Conservation (phyloP, 2,797 vertebrate species). For the Tragopan temminckii region DNA sequence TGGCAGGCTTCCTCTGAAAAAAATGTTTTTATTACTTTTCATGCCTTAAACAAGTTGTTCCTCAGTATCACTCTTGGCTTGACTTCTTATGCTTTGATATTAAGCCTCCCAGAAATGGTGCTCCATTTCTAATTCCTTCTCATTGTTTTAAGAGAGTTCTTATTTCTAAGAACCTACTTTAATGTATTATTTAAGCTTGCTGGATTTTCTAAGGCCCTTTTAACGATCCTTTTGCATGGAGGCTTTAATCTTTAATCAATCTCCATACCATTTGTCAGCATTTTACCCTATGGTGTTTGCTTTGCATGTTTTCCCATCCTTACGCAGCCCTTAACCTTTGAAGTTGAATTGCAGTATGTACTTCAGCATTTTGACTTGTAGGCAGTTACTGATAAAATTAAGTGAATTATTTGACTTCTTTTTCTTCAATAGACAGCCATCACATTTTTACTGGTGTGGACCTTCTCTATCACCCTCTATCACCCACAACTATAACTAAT, state of each 20-base stretch:
- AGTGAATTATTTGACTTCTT: not conserved
- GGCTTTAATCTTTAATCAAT: not conserved
- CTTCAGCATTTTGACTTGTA: not conserved
- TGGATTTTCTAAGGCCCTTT: not conserved
- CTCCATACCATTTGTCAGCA: not conserved
- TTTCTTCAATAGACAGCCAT: not conserved
- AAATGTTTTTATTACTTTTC: not conserved
- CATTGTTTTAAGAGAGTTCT: slow-evolving; percentile 46
- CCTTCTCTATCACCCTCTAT: not conserved
- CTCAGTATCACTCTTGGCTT: slow-evolving; percentile 42
- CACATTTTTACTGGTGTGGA: not conserved
- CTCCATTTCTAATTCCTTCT: not conserved
- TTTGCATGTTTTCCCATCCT: not conserved
- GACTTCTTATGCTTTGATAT: slow-evolving; percentile 28
- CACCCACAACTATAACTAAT: too few relatives aligned
- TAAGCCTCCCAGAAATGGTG: slow-evolving; percentile 2
- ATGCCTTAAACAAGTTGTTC: slow-evolving; percentile 25
- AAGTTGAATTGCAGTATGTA: not conserved
- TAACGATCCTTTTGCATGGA: not conserved
- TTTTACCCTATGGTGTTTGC: not conserved
- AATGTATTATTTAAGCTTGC: not conserved
- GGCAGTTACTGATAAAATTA: not conserved
- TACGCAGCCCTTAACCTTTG: not conserved
- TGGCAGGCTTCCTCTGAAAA: slow-evolving; percentile 10
- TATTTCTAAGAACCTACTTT: not conserved